Conservation (phyloP, 1,140 invertebrate species). For the Ceratoteleas bidentatus region DNA sequence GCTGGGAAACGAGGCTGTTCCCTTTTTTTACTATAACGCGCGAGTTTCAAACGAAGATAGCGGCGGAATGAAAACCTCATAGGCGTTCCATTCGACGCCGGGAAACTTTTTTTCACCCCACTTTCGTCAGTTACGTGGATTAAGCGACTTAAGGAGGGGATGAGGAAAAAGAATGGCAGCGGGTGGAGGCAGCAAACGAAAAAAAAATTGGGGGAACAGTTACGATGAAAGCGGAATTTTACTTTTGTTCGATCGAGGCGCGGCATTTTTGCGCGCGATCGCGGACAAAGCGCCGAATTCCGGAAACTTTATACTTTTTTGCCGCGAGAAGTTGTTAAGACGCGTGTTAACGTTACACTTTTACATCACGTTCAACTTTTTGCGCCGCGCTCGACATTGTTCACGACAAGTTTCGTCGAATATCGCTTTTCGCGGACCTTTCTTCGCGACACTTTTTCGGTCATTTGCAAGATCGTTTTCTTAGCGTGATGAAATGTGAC, state of each 20-base stretch:
- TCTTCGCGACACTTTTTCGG: background rate
- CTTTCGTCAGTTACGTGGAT: slow-evolving; percentile 43
- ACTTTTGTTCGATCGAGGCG: slow-evolving; percentile 39
- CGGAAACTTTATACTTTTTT: slow-evolving; percentile 44
- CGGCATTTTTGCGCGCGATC: slow-evolving; percentile 45
- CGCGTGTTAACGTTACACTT: slow-evolving; percentile 34
- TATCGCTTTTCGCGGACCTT: background rate
- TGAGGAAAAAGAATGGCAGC: background rate
- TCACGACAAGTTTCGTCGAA: slow-evolving; percentile 7
- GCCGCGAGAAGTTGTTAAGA: slow-evolving; percentile 34
- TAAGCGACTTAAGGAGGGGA: slow-evolving; percentile 6
- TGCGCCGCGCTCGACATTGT: slow-evolving; percentile 20
- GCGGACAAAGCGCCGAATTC: slow-evolving; percentile 42
- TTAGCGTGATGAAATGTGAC: slow-evolving; percentile 2
- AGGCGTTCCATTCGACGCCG: slow-evolving; percentile 50
- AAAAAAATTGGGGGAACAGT: background rate
- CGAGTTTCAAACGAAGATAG: slow-evolving; percentile 1
- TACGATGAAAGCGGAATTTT: slow-evolving; percentile 21
- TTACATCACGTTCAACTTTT: slow-evolving; percentile 37
- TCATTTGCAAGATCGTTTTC: background rate
- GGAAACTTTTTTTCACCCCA: slow-evolving; percentile 43
- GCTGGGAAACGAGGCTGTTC: slow-evolving; percentile 38
- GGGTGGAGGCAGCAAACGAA: background rate
- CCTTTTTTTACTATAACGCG: slow-evolving; percentile 47
- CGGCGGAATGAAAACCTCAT: slow-evolving; percentile 45